Percentiles rank a stretch among this genome's conserved stretches.
These are phyloP conservation scores for Choloepus hoffmanni DNA, from an alignment of 2,113 vertebrate genomes.

Conservation along the genomic window DNA sequence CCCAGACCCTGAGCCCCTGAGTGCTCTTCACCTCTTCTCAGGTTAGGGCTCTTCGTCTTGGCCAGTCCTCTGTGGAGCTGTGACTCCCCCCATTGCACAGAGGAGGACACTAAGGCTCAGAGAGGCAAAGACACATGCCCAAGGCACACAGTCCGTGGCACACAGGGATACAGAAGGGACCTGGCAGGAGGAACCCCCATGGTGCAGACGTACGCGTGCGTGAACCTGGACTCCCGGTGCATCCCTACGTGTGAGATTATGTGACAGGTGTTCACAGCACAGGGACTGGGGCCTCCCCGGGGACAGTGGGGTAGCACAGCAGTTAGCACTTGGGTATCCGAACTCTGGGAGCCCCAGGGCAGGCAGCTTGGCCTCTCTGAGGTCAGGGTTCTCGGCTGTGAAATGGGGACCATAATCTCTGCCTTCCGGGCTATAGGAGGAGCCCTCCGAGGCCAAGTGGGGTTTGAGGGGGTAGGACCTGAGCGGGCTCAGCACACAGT, in stretches of 20 bases:
- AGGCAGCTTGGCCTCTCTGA: background rate
- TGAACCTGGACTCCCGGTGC: background rate
- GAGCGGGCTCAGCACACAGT: too few species aligned
- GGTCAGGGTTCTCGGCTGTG: background rate
- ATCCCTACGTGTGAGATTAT: background rate
- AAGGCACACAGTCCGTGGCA: background rate
- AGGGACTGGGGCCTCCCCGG: background rate
- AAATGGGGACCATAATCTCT: background rate
- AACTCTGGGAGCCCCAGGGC: background rate
- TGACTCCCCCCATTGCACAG: background rate
- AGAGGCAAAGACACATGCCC: background rate
- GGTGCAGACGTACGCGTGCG: background rate
- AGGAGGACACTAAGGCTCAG: background rate
- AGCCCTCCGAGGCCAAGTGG: too few species aligned
- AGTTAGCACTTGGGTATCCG: background rate
- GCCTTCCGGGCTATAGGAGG: background rate
- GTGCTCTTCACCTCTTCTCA: background rate
- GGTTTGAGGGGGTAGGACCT: too few species aligned
- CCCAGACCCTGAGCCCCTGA: background rate
- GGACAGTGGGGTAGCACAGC: rapidly evolving
- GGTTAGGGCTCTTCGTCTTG: background rate
- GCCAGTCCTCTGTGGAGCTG: background rate
- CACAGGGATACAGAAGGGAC: background rate
- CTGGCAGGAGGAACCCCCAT: background rate
- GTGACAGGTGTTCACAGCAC: background rate